Percentiles rank a stretch among this genome's conserved stretches.
phyloP scores from a whole-genome alignment of 2,888 invertebrate genomes.

The Pollenia amentaria region DNA sequence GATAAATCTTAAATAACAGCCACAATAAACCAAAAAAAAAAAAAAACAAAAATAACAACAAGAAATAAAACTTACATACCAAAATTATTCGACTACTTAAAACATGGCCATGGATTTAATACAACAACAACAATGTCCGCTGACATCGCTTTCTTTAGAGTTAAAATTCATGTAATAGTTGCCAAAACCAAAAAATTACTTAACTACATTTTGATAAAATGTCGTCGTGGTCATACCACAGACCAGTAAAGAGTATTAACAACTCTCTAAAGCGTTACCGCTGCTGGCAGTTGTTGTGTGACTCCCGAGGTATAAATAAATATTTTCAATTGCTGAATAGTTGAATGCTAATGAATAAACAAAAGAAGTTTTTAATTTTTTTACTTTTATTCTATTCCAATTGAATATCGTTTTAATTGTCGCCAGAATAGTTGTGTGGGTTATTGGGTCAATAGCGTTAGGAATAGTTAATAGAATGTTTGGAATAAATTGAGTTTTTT shows the following conservation, averaged over 20 bases:
- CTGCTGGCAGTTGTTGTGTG: slow-evolving; percentile 30
- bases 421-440: background rate
- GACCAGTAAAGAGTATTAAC: background rate
- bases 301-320: slow-evolving; percentile 25
- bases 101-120: background rate
- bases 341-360: slow-evolving; percentile 23
- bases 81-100: slow-evolving; percentile 3
- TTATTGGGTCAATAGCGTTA: slow-evolving; percentile 51
- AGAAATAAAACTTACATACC: background rate
- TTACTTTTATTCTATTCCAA: background rate
- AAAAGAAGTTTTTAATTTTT: background rate
- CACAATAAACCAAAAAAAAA: background rate
- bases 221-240: background rate
- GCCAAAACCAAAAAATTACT: slow-evolving; percentile 37
- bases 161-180: slow-evolving; percentile 47
- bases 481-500: background rate
- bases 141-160: background rate
- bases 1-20: background rate
- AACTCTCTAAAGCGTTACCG: background rate
- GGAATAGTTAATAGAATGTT: background rate
- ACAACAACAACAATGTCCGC: slow-evolving; percentile 2
- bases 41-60: background rate
- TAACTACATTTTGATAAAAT: slow-evolving; percentile 37
- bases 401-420: slow-evolving; percentile 36
- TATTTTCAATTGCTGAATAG: slow-evolving; percentile 15